A percentile compares a stretch with the other conserved stretches of the same genome.
phyloP scores from a whole-genome alignment of 2,888 invertebrate species.

The Acanthopleura granulata region DNA sequence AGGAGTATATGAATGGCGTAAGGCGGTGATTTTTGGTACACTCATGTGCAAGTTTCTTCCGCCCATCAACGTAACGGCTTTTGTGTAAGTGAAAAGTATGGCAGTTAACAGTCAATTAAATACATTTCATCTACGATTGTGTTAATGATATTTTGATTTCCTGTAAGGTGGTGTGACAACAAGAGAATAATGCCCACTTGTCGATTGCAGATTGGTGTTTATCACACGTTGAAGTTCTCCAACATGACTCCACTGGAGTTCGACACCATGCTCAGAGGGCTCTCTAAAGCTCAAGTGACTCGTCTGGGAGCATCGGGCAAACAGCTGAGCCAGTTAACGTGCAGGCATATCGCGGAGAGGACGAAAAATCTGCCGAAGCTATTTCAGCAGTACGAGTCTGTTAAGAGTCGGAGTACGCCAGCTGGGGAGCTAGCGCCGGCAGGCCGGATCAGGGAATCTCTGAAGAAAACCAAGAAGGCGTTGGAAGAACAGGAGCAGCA shows the following conservation, averaged over 20 bases:
- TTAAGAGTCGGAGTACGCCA: not conserved
- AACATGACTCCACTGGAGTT: conserved; percentile 40
- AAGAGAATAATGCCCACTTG: no score
- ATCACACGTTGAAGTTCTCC: conserved; percentile 45
- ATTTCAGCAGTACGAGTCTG: conserved; percentile 17
- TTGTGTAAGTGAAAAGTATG: no score
- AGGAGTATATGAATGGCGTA: not conserved
- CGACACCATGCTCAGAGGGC: conserved; percentile 21
- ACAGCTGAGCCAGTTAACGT: not conserved
- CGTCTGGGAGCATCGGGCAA: conserved; percentile 13
- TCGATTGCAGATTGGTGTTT: conserved; percentile 31
- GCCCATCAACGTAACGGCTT: no score
- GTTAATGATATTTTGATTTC: no score
- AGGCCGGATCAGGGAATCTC: not conserved
- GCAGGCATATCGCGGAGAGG: not conserved
- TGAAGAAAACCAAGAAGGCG: not conserved
- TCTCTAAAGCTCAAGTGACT: conserved; percentile 8
- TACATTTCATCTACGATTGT: no score
- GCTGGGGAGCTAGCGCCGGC: not conserved
- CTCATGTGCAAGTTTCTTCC: no score
- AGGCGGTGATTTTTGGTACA: no score
- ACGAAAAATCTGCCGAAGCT: not conserved
- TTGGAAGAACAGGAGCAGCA: not conserved
- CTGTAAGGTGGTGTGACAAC: no score
- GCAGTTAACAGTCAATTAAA: no score